phyloP scores from a whole-genome alignment of 2,888 invertebrate species.

The Morpho deidamia region DNA sequence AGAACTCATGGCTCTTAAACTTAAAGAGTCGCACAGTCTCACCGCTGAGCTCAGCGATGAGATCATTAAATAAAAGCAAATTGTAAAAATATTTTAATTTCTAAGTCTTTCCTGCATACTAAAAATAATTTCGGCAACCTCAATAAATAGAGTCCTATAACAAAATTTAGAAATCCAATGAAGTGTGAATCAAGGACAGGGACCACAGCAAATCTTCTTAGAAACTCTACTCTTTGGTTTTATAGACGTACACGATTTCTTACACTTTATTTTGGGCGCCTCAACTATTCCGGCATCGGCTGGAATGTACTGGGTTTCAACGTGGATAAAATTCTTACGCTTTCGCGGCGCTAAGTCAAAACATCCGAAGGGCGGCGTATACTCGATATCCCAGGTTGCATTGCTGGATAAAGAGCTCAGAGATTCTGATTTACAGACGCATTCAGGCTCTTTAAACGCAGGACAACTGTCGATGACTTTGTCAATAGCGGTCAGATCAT shows the following conservation, averaged over 20 bases:
- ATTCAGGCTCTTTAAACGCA: constrained; percentile 64
- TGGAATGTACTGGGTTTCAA: constrained; percentile 80
- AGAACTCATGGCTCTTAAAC: no score
- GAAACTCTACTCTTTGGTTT: constrained; percentile 34
- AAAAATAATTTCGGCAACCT: background rate
- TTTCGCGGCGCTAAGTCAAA: constrained; percentile 78
- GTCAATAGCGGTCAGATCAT: constrained; percentile 64
- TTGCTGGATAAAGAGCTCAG: constrained; percentile 73
- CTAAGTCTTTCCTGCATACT: background rate
- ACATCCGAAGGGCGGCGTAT: constrained; percentile 84
- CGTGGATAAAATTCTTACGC: constrained; percentile 69
- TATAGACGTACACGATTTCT: constrained; percentile 41
- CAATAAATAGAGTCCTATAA: constrained; percentile 3
- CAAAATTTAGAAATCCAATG: constrained; percentile 5
- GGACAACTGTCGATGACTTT: constrained; percentile 65
- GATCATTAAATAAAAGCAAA: no score
- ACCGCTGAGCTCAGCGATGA: no score
- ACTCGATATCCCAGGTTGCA: constrained; percentile 83
- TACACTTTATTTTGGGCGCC: constrained; percentile 39
- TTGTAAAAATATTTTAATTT: no score
- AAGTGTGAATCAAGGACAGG: constrained; percentile 25
- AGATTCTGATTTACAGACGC: constrained; percentile 59
- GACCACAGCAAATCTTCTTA: constrained; percentile 39
- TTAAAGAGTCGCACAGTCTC: no score
- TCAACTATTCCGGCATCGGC: constrained; percentile 70